Base-by-base conservation (phyloP, 2,888 invertebrate species). In the Cerastis leucographa region DNA sequence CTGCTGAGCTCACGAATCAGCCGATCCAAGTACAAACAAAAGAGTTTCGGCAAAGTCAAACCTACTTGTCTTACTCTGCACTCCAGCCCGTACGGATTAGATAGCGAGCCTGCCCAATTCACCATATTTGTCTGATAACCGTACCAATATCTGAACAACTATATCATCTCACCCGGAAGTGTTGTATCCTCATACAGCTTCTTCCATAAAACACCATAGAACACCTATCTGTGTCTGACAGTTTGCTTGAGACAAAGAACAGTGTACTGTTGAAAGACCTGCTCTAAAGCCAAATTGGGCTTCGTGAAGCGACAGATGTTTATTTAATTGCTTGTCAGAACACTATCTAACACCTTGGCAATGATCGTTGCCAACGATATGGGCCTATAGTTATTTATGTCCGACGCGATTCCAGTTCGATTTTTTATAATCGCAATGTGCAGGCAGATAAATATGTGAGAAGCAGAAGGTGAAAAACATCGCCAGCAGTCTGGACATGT, bases 401-500 rank as follows among this genome's bases (percentile, higher is more conserved):
- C 22, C 5, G 22, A 40, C 11, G 62, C 22, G 62, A n/a, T 22
- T 22, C 40, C 40, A 12, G 22, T 62, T 5, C 6, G 62, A 22
- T 40, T 62, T 62, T 62, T 22, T 22, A 62, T 22, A 22, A 62
- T 62, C 6, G 25, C 25, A 25, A 56, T 49, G 14, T 12, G 35
- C 22, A 4, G 49, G 66, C 4, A 65, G 17, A 14, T 49, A 67
- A 29, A 22, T 35, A 8, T 49, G 22, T 19, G 46, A 46, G 46
- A 46, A 66, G 19, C 46, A 66, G 42, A 64, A 42, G 9, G 42
- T 65, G 14, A 67, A 49, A 49, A 67, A 67, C 12, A 49, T 29
- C 19, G 66, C 29, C 29, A 66, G 35, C 19, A 49, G 19, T 44
- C 44, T 44, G 66, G 66, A 25, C 66, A 49, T 49, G 0, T 67